phyloP scores from a whole-genome alignment of 2,888 invertebrate species.

The Cistogaster globosa region DNA sequence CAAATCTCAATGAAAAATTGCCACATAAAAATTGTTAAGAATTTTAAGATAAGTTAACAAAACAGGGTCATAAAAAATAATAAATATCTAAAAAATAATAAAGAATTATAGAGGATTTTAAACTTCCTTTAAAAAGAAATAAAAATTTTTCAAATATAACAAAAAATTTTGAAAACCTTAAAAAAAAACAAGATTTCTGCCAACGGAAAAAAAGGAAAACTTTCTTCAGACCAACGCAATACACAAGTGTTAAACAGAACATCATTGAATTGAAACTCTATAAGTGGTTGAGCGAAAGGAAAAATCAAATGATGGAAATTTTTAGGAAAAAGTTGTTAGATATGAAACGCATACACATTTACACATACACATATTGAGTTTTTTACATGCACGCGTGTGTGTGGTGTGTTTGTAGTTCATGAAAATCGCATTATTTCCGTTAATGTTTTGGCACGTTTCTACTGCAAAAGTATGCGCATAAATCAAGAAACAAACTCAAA shows the following conservation, averaged over 20 bases:
- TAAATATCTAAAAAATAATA: constrained; percentile 13
- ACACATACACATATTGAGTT: neutral
- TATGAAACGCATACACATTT: neutral
- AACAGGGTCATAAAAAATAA: constrained; percentile 7
- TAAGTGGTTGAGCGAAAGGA: constrained; percentile 21
- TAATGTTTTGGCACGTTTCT: constrained; percentile 69
- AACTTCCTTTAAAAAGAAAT: constrained; percentile 45
- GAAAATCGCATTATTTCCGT: constrained; percentile 70
- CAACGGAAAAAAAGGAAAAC: neutral
- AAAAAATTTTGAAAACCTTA: neutral
- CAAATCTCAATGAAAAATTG: constrained; percentile 7
- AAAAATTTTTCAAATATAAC: constrained; percentile 10
- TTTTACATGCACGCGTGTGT: neutral
- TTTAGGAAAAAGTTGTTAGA: constrained; percentile 1
- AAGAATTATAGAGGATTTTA: constrained; percentile 46
- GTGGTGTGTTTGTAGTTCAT: constrained; percentile 57
- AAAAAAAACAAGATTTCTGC: neutral
- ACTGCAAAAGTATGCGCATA: constrained; percentile 70
- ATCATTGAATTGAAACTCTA: constrained; percentile 57
- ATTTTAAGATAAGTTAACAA: constrained; percentile 6
- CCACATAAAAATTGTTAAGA: neutral
- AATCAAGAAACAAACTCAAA: constrained; percentile 69
- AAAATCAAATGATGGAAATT: neutral
- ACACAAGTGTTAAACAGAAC: constrained; percentile 50
- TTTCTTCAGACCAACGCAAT: neutral